These are phyloP conservation scores for Matsumurasca onukii DNA, from an alignment of 1,140 invertebrate genomes.

Conservation along the genomic window DNA sequence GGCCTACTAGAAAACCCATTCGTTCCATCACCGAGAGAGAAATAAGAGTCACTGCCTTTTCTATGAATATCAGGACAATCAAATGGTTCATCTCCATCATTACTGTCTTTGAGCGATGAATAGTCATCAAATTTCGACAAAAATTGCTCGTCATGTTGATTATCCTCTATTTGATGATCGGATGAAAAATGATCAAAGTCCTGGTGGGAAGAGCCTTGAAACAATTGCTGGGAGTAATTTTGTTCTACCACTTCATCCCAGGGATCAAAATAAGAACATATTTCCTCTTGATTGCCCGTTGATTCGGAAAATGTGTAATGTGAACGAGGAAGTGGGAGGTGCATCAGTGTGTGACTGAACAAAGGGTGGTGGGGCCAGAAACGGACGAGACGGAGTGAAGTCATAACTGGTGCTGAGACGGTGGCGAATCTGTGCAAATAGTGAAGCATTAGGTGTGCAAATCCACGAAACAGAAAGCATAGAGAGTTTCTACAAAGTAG, in stretches of 20 bases:
- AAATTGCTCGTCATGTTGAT: no score
- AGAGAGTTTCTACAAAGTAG: no score
- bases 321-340: slow-evolving; percentile 29
- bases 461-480: background rate
- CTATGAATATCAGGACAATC: no score
- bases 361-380: slow-evolving; percentile 24
- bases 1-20: background rate
- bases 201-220: slow-evolving; percentile 19
- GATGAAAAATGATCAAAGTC: slow-evolving; percentile 5
- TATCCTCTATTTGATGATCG: no score
- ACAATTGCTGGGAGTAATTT: background rate
- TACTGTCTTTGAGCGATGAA: no score
- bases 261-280: slow-evolving; percentile 49
- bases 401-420: slow-evolving; percentile 42
- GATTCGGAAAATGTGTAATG: slow-evolving; percentile 30
- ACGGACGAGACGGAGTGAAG: slow-evolving; percentile 37
- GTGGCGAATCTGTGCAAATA: slow-evolving; percentile 48
- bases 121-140: no score
- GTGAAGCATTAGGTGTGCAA: background rate
- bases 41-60: background rate
- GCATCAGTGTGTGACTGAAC: slow-evolving; percentile 17
- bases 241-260: slow-evolving; percentile 56
- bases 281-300: slow-evolving; percentile 14
- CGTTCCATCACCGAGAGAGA: slow-evolving; percentile 17
- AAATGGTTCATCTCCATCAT: no score